Percentiles rank a stretch among this genome's conserved stretches.
Conservation (phyloP, 1,140 invertebrate genomes). For the Caenorhabditis inopinata region DNA sequence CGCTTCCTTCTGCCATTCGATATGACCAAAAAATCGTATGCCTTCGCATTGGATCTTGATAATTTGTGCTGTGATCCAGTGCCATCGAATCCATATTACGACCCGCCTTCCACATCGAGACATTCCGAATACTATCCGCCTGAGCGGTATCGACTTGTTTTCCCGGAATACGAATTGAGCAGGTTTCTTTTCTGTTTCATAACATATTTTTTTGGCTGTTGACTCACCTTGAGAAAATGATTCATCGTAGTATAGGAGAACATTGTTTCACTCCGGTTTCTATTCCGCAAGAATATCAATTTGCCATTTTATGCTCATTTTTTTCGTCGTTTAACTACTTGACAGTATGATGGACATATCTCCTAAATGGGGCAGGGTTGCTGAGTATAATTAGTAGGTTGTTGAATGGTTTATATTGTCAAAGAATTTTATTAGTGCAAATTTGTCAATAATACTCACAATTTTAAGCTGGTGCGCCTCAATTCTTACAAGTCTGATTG, state of each 20-base stretch:
- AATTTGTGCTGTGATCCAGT: neutral
- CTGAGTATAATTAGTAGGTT: constrained; percentile 23
- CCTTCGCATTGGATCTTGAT: neutral
- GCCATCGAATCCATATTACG: neutral
- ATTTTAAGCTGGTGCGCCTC: too few relatives aligned
- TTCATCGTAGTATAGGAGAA: neutral
- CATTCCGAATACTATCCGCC: neutral
- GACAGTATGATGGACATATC: neutral
- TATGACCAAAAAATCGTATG: neutral
- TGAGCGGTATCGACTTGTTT: neutral
- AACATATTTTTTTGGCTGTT: neutral
- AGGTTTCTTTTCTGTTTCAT: neutral
- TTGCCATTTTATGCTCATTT: neutral
- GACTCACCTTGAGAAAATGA: neutral
- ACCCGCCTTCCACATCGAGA: neutral
- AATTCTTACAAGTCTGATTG: too few relatives aligned
- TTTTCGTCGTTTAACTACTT: neutral
- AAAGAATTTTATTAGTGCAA: too few relatives aligned
- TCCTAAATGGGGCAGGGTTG: neutral
- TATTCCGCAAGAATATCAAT: too few relatives aligned
- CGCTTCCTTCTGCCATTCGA: neutral
- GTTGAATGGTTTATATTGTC: neutral
- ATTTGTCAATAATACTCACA: too few relatives aligned
- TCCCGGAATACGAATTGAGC: constrained; percentile 25
- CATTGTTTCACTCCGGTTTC: too few relatives aligned